These are phyloP conservation scores for Chrysolina americana DNA, from an alignment of 2,888 invertebrate species.

Conservation along the genomic window DNA sequence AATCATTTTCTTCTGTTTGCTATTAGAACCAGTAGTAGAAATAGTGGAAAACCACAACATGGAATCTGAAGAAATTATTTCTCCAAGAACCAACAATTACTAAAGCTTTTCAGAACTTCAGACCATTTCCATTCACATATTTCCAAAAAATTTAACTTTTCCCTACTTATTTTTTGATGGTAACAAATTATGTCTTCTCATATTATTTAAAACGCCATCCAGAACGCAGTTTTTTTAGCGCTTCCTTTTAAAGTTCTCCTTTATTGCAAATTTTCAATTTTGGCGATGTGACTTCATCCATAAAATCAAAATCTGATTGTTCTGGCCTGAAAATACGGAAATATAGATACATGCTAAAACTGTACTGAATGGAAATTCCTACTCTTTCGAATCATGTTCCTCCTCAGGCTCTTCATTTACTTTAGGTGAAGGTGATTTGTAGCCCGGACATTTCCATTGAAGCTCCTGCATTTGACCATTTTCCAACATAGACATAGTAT, in stretches of 20 bases:
- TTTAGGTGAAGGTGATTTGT: conserved; percentile 82
- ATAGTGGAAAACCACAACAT: too few species aligned
- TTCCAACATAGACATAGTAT: too few species aligned
- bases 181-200: conserved; percentile 80
- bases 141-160: conserved; percentile 7
- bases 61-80: too few species aligned
- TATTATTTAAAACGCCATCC: conserved; percentile 89
- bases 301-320: conserved; percentile 87
- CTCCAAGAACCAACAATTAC: too few species aligned
- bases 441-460: conserved; percentile 87
- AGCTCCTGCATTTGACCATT: conserved; percentile 78
- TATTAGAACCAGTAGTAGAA: too few species aligned
- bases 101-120: too few species aligned
- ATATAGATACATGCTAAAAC: not conserved
- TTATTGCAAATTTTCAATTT: conserved; percentile 82
- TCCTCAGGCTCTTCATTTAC: conserved; percentile 63
- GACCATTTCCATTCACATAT: too few species aligned
- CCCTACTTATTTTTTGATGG: conserved; percentile 52
- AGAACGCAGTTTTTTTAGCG: conserved; percentile 91
- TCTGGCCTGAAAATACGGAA: conserved; percentile 62
- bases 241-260: conserved; percentile 84
- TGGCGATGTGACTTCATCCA: conserved; percentile 85
- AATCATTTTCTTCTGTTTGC: too few species aligned
- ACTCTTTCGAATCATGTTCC: conserved; percentile 66
- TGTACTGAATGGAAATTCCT: conserved; percentile 52